Conservation (phyloP, 2,888 invertebrate species). For the Ernsta delagoae region DNA sequence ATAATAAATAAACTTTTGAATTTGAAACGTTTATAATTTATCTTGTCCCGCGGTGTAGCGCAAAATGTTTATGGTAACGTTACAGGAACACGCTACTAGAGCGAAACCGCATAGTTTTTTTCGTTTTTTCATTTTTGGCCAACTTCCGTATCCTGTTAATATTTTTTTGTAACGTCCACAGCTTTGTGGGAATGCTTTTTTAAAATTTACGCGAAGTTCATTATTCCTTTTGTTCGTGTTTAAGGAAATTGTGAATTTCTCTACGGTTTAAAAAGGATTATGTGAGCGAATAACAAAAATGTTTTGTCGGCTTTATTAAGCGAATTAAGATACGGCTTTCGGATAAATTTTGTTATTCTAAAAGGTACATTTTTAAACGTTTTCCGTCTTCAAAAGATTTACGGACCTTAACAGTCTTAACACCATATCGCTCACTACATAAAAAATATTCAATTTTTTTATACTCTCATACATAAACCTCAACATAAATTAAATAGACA, state of each 20-base stretch:
- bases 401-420: too few relatives aligned
- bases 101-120: constrained; percentile 33
- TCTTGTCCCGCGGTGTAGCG: constrained; percentile 19
- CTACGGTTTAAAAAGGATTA: not conserved
- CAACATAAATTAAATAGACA: too few relatives aligned
- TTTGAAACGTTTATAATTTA: constrained; percentile 11
- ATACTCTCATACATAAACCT: too few relatives aligned
- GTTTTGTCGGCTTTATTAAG: constrained; percentile 1
- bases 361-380: too few relatives aligned
- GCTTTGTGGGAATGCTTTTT: constrained; percentile 25
- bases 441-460: too few relatives aligned
- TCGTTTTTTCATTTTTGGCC: constrained; percentile 37
- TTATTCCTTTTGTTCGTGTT: constrained; percentile 13
- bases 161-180: constrained; percentile 42
- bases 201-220: constrained; percentile 13
- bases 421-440: too few relatives aligned
- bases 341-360: not conserved
- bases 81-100: constrained; percentile 29
- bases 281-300: not conserved
- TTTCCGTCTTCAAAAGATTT: too few relatives aligned
- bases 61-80: constrained; percentile 13
- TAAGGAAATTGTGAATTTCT: constrained; percentile 15
- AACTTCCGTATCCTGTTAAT: constrained; percentile 44
- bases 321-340: not conserved
- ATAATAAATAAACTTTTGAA: too few relatives aligned